Percentiles rank a stretch among this genome's conserved stretches.
Evolutionary conservation across 1,140 invertebrate genomes (phyloP).

Genomic region (Bombus impatiens): DNA sequence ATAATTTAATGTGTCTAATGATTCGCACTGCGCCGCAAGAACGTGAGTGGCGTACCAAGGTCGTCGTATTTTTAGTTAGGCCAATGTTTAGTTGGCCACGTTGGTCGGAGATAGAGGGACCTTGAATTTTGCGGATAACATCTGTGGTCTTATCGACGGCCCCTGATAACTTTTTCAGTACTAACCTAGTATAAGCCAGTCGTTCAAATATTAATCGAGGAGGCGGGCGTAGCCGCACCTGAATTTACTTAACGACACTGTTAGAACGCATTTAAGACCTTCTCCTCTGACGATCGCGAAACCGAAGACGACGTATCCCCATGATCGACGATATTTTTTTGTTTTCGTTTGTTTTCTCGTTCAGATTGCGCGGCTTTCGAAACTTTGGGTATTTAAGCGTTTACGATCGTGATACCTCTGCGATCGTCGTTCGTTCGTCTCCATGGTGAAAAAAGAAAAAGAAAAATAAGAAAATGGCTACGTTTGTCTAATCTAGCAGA

Average conservation of each 20-base stretch:
- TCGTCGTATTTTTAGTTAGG: constrained; percentile 81
- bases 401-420: too few relatives aligned
- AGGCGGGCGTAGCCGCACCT: constrained; percentile 73
- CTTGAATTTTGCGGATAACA: constrained; percentile 83
- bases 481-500: neutral
- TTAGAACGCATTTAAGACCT: constrained; percentile 32
- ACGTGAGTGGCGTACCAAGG: constrained; percentile 79
- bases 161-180: constrained; percentile 80
- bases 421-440: neutral
- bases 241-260: constrained; percentile 74
- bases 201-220: constrained; percentile 81
- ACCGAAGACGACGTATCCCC: too few relatives aligned
- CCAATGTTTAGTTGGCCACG: constrained; percentile 81
- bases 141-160: constrained; percentile 81
- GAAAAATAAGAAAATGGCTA: too few relatives aligned
- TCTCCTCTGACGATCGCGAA: too few relatives aligned
- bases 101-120: constrained; percentile 79
- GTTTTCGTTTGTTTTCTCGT: too few relatives aligned
- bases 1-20: constrained; percentile 75
- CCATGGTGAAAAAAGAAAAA: too few relatives aligned
- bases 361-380: too few relatives aligned
- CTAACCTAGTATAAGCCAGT: constrained; percentile 82
- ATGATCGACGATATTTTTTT: too few relatives aligned
- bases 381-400: too few relatives aligned
- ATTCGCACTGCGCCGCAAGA: constrained; percentile 70